Percentiles rank a stretch among this genome's conserved stretches.
These are phyloP conservation scores for Barbus barbus DNA, from an alignment of 2,113 vertebrate species.

Conservation along the genomic window DNA sequence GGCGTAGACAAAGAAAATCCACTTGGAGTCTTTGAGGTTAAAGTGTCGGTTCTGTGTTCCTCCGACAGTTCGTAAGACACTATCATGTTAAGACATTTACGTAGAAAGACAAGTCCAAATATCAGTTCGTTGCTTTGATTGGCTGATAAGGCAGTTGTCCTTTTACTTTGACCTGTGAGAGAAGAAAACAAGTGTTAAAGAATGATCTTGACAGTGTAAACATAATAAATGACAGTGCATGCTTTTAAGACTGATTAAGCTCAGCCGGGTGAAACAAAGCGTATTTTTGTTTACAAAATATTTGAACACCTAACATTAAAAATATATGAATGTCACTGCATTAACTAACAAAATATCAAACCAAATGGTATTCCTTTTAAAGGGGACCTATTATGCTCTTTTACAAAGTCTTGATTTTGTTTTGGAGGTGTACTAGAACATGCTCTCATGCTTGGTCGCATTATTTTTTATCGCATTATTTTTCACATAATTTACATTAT, in stretches of 20 bases:
- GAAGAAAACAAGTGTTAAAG: slow-evolving; percentile 45
- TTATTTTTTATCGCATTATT: too few relatives aligned
- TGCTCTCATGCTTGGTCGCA: too few relatives aligned
- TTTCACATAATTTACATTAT: too few relatives aligned
- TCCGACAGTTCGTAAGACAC: slow-evolving; percentile 65
- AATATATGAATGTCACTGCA: not conserved
- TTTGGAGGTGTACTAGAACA: too few relatives aligned
- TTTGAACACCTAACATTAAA: not conserved
- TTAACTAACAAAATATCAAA: not conserved
- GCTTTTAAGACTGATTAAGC: not conserved
- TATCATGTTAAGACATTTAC: slow-evolving; percentile 67
- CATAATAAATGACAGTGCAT: not conserved
- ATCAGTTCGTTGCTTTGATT: slow-evolving; percentile 66
- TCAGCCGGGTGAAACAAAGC: slow-evolving; percentile 1
- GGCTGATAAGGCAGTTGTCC: slow-evolving; percentile 69
- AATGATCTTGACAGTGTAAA: not conserved
- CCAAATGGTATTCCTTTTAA: not conserved
- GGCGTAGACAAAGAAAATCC: slow-evolving; percentile 65
- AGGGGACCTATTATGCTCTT: too few relatives aligned
- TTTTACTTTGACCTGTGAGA: slow-evolving; percentile 83
- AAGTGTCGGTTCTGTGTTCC: slow-evolving; percentile 57
- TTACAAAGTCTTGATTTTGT: too few relatives aligned
- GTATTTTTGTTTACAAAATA: too few relatives aligned
- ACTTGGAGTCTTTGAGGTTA: slow-evolving; percentile 54
- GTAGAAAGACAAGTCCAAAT: slow-evolving; percentile 63